Evolutionary conservation across 2,113 vertebrate genomes (phyloP).

Genomic region (Odontophorus gujanensis): DNA sequence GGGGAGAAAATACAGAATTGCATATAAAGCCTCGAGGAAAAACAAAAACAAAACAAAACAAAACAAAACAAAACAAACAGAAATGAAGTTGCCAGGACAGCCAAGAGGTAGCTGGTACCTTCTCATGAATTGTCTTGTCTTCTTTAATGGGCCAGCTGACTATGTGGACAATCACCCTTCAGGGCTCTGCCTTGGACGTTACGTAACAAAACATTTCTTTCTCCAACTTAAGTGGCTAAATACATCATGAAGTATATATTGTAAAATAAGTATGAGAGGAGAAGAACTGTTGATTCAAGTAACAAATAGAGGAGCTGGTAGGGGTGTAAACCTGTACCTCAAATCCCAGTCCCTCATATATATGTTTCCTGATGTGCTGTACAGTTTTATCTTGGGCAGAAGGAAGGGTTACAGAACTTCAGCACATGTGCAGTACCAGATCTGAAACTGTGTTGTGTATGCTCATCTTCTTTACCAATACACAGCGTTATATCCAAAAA

Average conservation of each 20-base stretch:
- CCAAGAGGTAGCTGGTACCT: not conserved
- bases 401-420: not conserved
- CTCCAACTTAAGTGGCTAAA: not conserved
- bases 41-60: not conserved
- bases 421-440: not conserved
- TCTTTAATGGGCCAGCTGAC: not conserved
- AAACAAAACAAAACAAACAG: not conserved
- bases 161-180: not conserved
- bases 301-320: not conserved
- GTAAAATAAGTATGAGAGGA: not conserved
- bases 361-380: not conserved
- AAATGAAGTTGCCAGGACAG: not conserved
- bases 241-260: not conserved
- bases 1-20: not conserved
- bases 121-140: not conserved
- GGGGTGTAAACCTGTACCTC: not conserved
- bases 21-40: not conserved
- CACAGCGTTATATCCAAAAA: not conserved
- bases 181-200: not conserved
- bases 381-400: not conserved
- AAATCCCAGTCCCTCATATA: not conserved
- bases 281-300: not conserved
- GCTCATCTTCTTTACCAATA: not conserved
- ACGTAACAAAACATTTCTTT: not conserved
- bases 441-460: not conserved